Base-by-base conservation (phyloP, 2,797 vertebrate genomes). In the Mergus octosetaceus region DNA sequence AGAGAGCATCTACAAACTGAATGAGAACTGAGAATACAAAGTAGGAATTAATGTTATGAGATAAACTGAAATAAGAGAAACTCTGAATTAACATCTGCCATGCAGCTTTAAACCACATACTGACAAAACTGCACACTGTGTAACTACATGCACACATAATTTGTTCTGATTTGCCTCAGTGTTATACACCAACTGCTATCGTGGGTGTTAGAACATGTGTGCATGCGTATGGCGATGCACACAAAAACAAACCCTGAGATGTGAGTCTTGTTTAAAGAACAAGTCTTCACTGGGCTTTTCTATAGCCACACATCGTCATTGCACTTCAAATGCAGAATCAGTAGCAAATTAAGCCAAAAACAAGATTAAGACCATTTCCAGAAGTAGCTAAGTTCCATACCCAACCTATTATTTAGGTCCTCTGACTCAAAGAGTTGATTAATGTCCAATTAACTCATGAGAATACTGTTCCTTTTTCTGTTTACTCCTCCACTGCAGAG, bases 211-310 rank as follows among this genome's bases (percentile, higher is more conserved):
- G 10, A 53, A 24, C 6, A 9, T 43, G 54, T 68, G 15, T 21
- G 17, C 20, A 15, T 15, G 9, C 3, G 13, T 5, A 9, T 43
- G 39, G 75, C 16, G 12, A 64, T n/a, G 39, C 27, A 68, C 4
- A 13, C 0, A 0, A 2, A 6, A 4, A 66, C 1, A 24, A 88
- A 84, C 6, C 24, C 0, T 32, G 12, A 83, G 34, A 61, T 5
- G 8, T 51, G 5, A 81, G 45, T 25, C n/a, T 68, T 79, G 18
- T 24, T 53, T 58, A 86, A 60, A 25, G 20, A 53, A 56, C 9
- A 89, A 32, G 9, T 9, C 22, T 41, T 38, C 6, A 51, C 2
- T 34, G 54, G 61, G 28, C 43, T 73, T 78, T 41, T 72, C 53
- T 34, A 3, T 32, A 34, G 5, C n/a, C 49, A 64, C 47, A 81